Conservation (phyloP, 2,888 invertebrate genomes). For the Ophion ventricosus region DNA sequence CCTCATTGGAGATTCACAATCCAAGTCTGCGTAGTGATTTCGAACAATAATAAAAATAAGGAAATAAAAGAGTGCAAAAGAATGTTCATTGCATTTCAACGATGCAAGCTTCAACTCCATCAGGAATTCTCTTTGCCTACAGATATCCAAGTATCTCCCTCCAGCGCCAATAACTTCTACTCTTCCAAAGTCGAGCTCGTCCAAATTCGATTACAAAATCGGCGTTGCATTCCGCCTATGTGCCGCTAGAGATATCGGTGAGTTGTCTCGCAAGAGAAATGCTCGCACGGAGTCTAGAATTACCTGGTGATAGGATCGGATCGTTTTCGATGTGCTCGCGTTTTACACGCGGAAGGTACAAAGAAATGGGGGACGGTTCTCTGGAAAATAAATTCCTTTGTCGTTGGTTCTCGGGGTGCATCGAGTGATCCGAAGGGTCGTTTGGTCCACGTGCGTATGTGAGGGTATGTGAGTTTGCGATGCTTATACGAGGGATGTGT, state of each 20-base stretch:
- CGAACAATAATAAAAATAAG: too few species aligned
- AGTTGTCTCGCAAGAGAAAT: neutral
- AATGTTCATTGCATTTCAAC: too few species aligned
- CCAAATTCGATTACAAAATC: neutral
- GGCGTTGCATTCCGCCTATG: neutral
- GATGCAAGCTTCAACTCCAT: too few species aligned
- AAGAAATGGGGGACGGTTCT: too few species aligned
- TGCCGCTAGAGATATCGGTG: neutral
- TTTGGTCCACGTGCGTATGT: conserved; percentile 7
- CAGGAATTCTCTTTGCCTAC: too few species aligned
- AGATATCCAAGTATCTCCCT: too few species aligned
- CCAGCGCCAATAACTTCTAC: too few species aligned
- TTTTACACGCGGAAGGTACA: neutral
- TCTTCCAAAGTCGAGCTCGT: too few species aligned
- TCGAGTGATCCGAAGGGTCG: conserved; percentile 52
- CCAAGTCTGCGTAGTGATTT: too few species aligned
- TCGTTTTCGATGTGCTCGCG: neutral
- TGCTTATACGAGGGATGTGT: conserved; percentile 14
- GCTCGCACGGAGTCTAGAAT: conserved; percentile 1
- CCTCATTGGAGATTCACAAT: too few species aligned
- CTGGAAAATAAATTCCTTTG: conserved; percentile 59
- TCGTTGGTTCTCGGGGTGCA: conserved; percentile 30
- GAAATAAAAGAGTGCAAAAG: too few species aligned
- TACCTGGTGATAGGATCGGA: conserved; percentile 4
- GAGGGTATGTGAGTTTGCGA: conserved; percentile 9